Conservation (phyloP, 2,888 invertebrate species). For the Drosophila tripunctata region DNA sequence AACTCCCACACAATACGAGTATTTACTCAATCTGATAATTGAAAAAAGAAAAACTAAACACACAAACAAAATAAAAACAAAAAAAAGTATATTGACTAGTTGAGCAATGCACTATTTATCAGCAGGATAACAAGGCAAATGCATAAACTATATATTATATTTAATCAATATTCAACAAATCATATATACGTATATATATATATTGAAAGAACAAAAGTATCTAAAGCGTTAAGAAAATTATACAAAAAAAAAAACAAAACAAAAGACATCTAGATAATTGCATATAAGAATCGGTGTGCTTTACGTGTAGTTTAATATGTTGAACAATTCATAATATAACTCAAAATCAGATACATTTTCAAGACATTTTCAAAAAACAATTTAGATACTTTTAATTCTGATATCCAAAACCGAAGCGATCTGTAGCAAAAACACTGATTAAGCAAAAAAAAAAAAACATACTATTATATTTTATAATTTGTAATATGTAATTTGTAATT, state of each 20-base stretch:
- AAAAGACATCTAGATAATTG: conserved; percentile 31
- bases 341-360: conserved; percentile 1
- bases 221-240: conserved; percentile 56
- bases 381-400: conserved; percentile 55
- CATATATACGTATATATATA: conserved; percentile 44
- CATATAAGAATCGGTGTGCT: conserved; percentile 43
- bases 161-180: conserved; percentile 53
- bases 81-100: conserved; percentile 69
- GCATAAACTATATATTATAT: conserved; percentile 65
- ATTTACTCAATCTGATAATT: conserved; percentile 41
- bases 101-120: conserved; percentile 76
- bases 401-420: conserved; percentile 4
- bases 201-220: conserved; percentile 42
- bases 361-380: conserved; percentile 5
- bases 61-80: conserved; percentile 23
- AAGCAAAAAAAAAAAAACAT: conserved; percentile 14
- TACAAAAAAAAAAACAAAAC: too few species aligned
- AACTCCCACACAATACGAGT: conserved; percentile 49
- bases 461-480: conserved; percentile 36
- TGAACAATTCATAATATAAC: conserved; percentile 35
- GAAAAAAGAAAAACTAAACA: conserved; percentile 34
- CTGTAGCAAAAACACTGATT: conserved; percentile 25
- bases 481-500: conserved; percentile 66
- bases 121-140: conserved; percentile 50
- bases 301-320: conserved; percentile 60